Evolutionary conservation across 2,113 vertebrate species (phyloP), one percentile per base, ranked within the genome.

Genomic region (Fukomys damarensis): DNA sequence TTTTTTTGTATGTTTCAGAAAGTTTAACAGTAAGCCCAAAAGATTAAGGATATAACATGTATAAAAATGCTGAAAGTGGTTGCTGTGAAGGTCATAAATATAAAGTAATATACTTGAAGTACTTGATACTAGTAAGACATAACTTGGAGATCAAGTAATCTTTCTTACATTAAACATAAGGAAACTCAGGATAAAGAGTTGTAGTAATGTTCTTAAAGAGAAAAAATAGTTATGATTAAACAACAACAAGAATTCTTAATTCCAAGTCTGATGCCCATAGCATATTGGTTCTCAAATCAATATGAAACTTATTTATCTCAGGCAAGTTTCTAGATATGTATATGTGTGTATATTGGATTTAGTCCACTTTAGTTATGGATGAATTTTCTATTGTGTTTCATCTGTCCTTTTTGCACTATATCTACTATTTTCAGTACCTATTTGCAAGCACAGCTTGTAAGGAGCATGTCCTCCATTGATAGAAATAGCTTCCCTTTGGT

Each of bases 391-490:
- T 92, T 95, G 35, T 94, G 74, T 95, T 46, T 86, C n/a, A 2
- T 68, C 61, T 94, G 12, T 87, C 49, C 19, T 94, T 92, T 87
- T 8, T 24, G 74, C 94, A 77, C 12, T 20, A 68, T 96, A 77
- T 84, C 24, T 91, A 49, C 81, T 85, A 66, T 95, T 95, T 97
- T 96, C 43, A 95, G 65, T 70, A 87, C 38, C 63, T 93, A 1
- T 87, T 74, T 96, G 70, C 32, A 95, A 92, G 52, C 28, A 95
- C 41, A 30, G 12, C 58, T 85, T 97, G 72, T 92, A 93, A 94
- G 72, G 63, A 93, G 20, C 77, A 88, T 91, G 65, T 56, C 19
- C 26, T 95, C 61, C 41, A 49, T 63, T 92, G 54, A 74, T 72
- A 59, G 56, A 96, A 85, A 93, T 86, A 86, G 19, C 19, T 14